These are phyloP conservation scores for Bicyclus anynana DNA, from an alignment of 1,140 invertebrate species.

Conservation along the genomic window DNA sequence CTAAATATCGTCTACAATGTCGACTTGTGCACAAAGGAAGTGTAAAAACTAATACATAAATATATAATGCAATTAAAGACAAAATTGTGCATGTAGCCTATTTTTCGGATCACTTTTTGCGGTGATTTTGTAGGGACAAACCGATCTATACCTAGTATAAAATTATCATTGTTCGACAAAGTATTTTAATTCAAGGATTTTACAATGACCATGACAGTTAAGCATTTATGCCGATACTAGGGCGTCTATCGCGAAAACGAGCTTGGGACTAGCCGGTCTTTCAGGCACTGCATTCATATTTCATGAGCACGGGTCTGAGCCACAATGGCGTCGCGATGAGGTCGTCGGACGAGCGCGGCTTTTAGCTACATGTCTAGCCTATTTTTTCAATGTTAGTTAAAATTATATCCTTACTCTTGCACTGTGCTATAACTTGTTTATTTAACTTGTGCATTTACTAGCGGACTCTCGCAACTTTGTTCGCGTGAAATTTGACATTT, in stretches of 20 bases:
- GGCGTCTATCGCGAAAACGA: constrained; percentile 33
- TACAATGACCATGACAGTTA: constrained; percentile 26
- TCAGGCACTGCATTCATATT: constrained; percentile 67
- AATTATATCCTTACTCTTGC: neutral
- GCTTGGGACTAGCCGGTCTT: constrained; percentile 50
- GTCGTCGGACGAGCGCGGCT: constrained; percentile 55
- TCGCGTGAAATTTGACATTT: no score
- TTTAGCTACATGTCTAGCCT: constrained; percentile 36
- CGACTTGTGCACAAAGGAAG: no score
- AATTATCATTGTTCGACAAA: no score
- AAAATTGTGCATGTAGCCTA: no score
- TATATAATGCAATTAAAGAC: no score
- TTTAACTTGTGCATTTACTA: no score
- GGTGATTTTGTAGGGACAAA: no score
- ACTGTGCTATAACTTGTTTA: neutral
- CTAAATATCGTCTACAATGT: no score
- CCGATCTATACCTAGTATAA: no score
- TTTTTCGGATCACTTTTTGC: no score
- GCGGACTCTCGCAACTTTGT: no score
- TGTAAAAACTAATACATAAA: no score
- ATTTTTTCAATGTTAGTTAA: constrained; percentile 14
- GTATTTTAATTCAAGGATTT: constrained; percentile 9
- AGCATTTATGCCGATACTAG: constrained; percentile 42
- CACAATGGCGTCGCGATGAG: constrained; percentile 69
- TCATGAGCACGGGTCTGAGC: constrained; percentile 59